Conservation (phyloP, 92 coral and sea anemone genomes). For the Galaxea fascicularis region DNA sequence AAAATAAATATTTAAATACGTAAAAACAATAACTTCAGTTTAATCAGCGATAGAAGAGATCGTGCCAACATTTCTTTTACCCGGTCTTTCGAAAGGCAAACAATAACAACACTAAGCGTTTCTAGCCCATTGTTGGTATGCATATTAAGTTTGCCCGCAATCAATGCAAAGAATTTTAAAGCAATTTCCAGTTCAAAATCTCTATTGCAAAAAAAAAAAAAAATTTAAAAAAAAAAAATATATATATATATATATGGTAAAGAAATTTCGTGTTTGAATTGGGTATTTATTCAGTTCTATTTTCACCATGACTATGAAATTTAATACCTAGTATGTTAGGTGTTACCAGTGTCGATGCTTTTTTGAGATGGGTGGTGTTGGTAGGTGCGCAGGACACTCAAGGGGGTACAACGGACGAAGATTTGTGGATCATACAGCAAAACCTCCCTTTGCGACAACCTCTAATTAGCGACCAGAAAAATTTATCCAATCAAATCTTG, state of each 20-base stretch:
- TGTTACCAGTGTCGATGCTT: too few species aligned
- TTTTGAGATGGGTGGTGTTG: too few species aligned
- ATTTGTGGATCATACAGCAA: too few species aligned
- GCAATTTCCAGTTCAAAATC: neutral
- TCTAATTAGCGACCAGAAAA: too few species aligned
- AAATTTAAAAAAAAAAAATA: too few species aligned
- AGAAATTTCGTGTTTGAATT: neutral
- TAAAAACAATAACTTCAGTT: constrained; percentile 5
- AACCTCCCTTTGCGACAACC: too few species aligned
- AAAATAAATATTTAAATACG: constrained; percentile 36
- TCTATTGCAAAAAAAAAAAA: neutral
- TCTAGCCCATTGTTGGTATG: neutral
- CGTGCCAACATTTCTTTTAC: neutral
- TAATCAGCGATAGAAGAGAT: constrained; percentile 18
- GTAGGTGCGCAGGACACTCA: too few species aligned
- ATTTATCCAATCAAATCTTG: too few species aligned
- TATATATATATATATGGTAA: too few species aligned
- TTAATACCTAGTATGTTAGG: neutral
- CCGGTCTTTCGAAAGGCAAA: constrained; percentile 28
- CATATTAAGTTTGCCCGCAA: neutral
- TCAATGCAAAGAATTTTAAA: neutral
- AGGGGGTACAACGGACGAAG: too few species aligned
- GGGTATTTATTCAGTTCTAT: neutral
- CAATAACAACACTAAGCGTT: neutral
- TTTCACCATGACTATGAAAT: neutral